Conservation (phyloP, 2,113 vertebrate genomes). For the Sardina pilchardus region DNA sequence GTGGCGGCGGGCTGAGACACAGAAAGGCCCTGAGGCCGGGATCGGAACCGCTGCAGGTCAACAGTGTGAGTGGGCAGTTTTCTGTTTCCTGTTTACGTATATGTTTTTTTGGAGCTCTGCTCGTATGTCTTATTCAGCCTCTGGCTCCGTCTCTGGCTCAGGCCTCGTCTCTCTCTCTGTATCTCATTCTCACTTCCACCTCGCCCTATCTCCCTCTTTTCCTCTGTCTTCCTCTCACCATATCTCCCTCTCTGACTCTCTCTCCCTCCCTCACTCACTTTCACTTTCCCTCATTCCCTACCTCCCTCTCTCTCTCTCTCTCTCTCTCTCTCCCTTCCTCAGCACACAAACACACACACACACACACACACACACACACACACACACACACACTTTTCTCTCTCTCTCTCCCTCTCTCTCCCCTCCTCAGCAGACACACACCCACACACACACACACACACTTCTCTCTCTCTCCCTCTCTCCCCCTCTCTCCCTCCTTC, state of each 20-base stretch:
- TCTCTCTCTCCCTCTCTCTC: neutral
- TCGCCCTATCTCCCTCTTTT: neutral
- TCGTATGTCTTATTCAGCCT: neutral
- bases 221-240: neutral
- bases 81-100: neutral
- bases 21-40: constrained; percentile 79
- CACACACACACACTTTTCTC: too few species aligned
- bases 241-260: neutral
- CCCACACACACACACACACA: neutral
- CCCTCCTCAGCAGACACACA: too few species aligned
- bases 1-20: constrained; percentile 49
- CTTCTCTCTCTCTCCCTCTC: neutral
- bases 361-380: too few species aligned
- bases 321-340: neutral
- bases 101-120: too few species aligned
- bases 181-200: too few species aligned
- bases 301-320: neutral
- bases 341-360: too few species aligned
- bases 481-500: neutral
- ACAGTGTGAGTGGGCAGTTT: constrained; percentile 34
- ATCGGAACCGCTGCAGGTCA: constrained; percentile 81
- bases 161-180: too few species aligned
- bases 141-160: neutral
- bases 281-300: neutral
- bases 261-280: neutral